Conservation (phyloP, 1,140 invertebrate species). For the Archivesica marissinica region DNA sequence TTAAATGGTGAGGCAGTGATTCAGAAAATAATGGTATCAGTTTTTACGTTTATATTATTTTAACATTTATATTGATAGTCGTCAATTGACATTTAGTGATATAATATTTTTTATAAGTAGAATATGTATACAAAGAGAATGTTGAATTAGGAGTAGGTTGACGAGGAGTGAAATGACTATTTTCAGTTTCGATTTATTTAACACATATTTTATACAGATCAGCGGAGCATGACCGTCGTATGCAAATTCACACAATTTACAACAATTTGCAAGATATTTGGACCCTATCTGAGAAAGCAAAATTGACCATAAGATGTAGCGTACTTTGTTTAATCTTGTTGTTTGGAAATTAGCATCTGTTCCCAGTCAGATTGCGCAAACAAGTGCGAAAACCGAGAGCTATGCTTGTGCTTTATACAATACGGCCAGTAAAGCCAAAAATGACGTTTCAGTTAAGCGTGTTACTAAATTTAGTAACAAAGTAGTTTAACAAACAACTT, state of each 20-base stretch:
- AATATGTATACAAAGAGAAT: neutral
- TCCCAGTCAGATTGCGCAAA: constrained; percentile 56
- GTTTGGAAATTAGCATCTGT: neutral
- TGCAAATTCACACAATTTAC: neutral
- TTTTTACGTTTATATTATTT: no score
- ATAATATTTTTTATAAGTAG: neutral
- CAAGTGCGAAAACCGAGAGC: constrained; percentile 48
- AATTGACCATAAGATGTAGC: constrained; percentile 36
- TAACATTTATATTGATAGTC: no score
- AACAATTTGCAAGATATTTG: neutral
- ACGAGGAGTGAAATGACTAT: neutral
- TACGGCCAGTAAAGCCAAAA: constrained; percentile 47
- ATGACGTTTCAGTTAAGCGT: constrained; percentile 45
- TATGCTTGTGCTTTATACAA: neutral
- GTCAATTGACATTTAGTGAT: neutral
- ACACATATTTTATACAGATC: neutral
- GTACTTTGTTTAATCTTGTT: constrained; percentile 35
- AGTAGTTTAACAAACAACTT: neutral
- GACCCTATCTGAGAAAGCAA: neutral
- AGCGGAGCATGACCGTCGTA: constrained; percentile 20
- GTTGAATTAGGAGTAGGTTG: neutral
- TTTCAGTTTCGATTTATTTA: neutral
- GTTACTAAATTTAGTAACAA: constrained; percentile 50
- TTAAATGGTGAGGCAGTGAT: no score
- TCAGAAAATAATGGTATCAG: no score